These are phyloP conservation scores for Gymnothorax reevesii DNA, from an alignment of 2,797 vertebrate species.

Conservation along the genomic window DNA sequence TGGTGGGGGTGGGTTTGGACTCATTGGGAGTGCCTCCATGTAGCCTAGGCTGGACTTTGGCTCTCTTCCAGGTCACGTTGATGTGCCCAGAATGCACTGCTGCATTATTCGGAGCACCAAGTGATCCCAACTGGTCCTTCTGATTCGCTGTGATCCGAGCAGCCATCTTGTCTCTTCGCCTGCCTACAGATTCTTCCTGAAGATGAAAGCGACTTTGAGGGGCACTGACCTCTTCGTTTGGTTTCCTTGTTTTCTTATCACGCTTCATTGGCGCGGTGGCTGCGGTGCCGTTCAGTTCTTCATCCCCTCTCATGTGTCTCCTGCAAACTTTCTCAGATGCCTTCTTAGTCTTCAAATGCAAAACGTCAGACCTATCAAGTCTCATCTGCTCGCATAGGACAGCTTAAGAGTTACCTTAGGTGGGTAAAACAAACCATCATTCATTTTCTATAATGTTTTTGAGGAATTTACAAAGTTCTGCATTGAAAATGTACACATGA, in stretches of 20 bases:
- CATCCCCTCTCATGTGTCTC: neutral
- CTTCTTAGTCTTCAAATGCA: slow-evolving; percentile 12
- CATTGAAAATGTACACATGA: neutral
- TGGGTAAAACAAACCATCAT: neutral
- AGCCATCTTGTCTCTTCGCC: neutral
- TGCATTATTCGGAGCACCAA: neutral
- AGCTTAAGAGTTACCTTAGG: slow-evolving; percentile 9
- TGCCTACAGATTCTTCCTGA: neutral
- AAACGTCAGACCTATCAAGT: slow-evolving; percentile 13
- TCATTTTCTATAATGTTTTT: slow-evolving; percentile 19
- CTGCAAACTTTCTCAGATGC: neutral
- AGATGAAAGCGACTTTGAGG: neutral
- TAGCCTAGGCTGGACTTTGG: neutral
- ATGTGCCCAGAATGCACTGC: neutral
- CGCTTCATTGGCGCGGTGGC: neutral
- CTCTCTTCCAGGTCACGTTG: neutral
- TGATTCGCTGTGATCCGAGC: neutral
- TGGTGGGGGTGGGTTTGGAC: too few species aligned
- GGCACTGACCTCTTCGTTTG: neutral
- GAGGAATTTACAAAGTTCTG: slow-evolving; percentile 1
- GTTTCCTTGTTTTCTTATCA: neutral
- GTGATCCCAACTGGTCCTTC: neutral
- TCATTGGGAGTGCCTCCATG: too few species aligned
- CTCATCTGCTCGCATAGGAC: slow-evolving; percentile 9
- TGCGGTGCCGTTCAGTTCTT: neutral